Evolutionary conservation across 2,888 invertebrate genomes (phyloP).

Genomic region (Dascillus cervinus): DNA sequence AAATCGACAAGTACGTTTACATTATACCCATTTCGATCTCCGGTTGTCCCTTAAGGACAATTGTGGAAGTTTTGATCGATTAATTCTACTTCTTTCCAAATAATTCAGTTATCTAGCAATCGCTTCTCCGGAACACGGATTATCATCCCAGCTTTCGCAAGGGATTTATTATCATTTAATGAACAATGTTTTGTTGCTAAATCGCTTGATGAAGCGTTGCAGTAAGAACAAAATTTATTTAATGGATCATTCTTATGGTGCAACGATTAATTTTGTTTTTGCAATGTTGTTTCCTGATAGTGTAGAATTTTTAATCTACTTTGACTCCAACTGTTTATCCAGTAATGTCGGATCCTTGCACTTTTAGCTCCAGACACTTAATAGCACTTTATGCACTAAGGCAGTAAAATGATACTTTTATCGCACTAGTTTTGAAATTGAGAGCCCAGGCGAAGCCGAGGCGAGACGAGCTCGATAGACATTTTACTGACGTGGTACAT

Average conservation of each 20-base stretch:
- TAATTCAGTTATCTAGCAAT: conserved; percentile 48
- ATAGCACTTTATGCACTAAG: background rate
- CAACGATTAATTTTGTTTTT: conserved; percentile 53
- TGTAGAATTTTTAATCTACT: conserved; percentile 48
- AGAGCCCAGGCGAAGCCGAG: no score
- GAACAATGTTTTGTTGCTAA: conserved; percentile 43
- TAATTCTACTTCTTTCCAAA: conserved; percentile 53
- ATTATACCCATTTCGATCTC: no score
- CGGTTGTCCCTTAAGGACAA: conserved; percentile 65
- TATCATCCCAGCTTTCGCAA: conserved; percentile 58
- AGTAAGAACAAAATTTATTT: conserved; percentile 62
- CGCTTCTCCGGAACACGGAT: conserved; percentile 64
- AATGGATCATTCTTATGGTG: conserved; percentile 62
- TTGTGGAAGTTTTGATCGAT: conserved; percentile 63
- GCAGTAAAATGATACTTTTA: no score
- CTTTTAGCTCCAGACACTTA: background rate
- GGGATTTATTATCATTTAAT: conserved; percentile 48
- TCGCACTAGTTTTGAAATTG: no score
- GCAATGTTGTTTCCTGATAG: conserved; percentile 54
- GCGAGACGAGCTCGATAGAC: no score
- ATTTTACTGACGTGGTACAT: no score
- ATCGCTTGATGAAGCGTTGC: conserved; percentile 53
- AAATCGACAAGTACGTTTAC: no score
- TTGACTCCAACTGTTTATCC: conserved; percentile 37
- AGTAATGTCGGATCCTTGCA: background rate